Evolutionary conservation across 2,113 vertebrate genomes (phyloP), one percentile per base, ranked within the genome.

Genomic region (Ia io): DNA sequence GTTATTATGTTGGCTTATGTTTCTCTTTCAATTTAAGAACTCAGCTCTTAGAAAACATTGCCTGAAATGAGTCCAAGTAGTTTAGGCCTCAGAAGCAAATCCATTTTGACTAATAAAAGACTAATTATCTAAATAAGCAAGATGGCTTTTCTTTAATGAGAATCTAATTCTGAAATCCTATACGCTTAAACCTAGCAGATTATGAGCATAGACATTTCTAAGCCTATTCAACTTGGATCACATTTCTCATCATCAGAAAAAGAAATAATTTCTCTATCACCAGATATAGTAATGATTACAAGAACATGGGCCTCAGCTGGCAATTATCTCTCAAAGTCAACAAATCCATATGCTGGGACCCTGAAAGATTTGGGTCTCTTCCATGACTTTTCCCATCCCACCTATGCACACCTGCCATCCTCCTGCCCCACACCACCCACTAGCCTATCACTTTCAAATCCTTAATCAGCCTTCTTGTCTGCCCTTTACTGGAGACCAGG

Each of bases 51-150:
- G 95, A 97, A 97, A 97, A 96, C 84, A 92, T 96, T 97, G 88
- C 42, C 79, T 96, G 95, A 97, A 97, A 94, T 95, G 90, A 97
- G 40, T 96, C 95, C 94, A 97, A 96, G 94, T 95, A 96, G 88
- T 93, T 97, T 96, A 96, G 90, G 71, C 87, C 90, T 95, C 95
- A 96, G 92, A 95, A 96, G 92, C 87, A 96, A 97, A 97, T 96
- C 95, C 93, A 95, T 93, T 97, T 96, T 96, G 80, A 80, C 95
- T 97, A 97, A 97, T 97, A 97, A 95, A 97, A 90, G 79, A 96
- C 95, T 96, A 95, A 96, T 96, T 97, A 80, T 97, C 97, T 97
- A 96, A 97, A 97, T 96, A 96, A 97, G 93, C 89, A 96, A 96
- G 73, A 89, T 84, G 84, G 25, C 80, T 97, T 96, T 96, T 93